Evolutionary conservation across 2,888 invertebrate species (phyloP).

Genomic region (Drosophila atroscutellata): DNA sequence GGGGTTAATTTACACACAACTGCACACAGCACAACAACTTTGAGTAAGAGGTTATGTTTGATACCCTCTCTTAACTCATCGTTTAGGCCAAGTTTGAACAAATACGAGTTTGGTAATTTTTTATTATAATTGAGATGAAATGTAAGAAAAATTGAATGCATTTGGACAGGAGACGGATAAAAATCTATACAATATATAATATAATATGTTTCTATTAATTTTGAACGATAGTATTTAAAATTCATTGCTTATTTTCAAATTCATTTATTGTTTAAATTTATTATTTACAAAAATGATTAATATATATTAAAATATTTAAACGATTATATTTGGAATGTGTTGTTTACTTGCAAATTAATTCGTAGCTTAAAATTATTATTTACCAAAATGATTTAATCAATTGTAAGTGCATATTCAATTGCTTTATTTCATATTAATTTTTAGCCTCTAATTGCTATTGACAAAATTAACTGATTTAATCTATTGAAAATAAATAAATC

Average conservation of each 20-base stretch:
- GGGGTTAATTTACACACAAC: constrained; percentile 13
- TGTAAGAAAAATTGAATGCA: not conserved
- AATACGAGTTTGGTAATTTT: not conserved
- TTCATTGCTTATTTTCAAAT: not conserved
- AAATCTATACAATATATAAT: not conserved
- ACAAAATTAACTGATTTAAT: not conserved
- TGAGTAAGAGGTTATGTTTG: constrained; percentile 7
- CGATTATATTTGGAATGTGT: not conserved
- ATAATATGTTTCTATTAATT: not conserved
- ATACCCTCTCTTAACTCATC: not conserved
- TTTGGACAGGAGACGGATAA: not conserved
- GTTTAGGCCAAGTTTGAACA: not conserved
- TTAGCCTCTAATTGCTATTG: rapidly evolving
- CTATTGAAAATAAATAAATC: too few species aligned
- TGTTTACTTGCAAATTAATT: not conserved
- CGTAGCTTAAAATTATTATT: rapidly evolving
- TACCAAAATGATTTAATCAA: not conserved
- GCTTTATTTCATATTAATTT: too few species aligned
- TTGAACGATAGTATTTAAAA: rapidly evolving
- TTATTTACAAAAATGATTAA: not conserved
- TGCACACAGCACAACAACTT: not conserved
- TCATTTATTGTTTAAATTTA: rapidly evolving
- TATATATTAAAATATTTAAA: too few species aligned
- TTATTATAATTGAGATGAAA: not conserved
- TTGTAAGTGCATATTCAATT: rapidly evolving